Evolutionary conservation across 2,113 vertebrate genomes (phyloP), one percentile per base, ranked within the genome.

Genomic region (Pseudopodoces humilis): DNA sequence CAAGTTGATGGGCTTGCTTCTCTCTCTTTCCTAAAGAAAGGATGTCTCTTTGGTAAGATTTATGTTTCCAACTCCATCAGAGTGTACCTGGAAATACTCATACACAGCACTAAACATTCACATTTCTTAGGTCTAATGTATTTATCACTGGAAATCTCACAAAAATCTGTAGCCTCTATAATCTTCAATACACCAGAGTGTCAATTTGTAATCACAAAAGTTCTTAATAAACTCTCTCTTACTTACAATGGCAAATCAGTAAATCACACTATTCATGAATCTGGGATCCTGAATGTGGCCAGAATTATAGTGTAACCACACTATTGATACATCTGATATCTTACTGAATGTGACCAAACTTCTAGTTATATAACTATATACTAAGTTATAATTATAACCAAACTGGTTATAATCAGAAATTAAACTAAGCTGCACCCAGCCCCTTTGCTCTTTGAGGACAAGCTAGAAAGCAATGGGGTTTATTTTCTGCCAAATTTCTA

Each of bases 41-140:
- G 6, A 33, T 59, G 22, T 52, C 27, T 52, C 63, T 75, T 75
- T 52, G 53, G 7, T 44, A 50, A 50, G 18, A 58, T 65, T 58
- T 72, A 43, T 0, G 0, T 22, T 11, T 67, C 8, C 28, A 82
- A 5, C 15, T 82, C 15, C 39, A 21, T 52, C 19, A 17, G 37
- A 44, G 3, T 30, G 11, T 59, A 25, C 44, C 27, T 27, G 20
- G 60, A 81, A 72, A 28, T 33, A 44, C 10, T 28, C 13, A 3
- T 39, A 21, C 11, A 22, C 44, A 46, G 46, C 30, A 20, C 3
- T 21, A 16, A 53, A 46, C 5, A 17, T 9, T 53, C 24, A 30
- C 3, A n/a, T 68, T 75, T 68, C 68, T 39, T 60, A 46, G 39
- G 13, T 53, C 13, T 46, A 67, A 4, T 75, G 19, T 37, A 75